Base-by-base conservation (phyloP, 2,113 vertebrate genomes). In the Sisor rabdophorus region DNA sequence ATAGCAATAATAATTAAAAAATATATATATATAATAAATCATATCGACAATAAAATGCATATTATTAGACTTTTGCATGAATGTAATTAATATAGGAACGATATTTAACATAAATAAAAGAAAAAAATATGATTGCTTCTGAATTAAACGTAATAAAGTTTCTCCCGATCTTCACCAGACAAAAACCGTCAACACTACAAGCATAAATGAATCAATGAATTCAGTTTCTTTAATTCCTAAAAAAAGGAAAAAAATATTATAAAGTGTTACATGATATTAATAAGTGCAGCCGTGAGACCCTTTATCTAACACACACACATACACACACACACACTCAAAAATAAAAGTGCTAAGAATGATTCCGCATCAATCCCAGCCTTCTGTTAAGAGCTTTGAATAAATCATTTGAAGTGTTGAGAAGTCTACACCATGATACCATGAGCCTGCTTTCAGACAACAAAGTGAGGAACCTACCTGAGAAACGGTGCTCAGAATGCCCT, bases 401-500 rank as follows among this genome's bases (percentile, higher is more conserved):
- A 28, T 69, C 8, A 11, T 28, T 1, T 30, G 47, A 48, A 17
- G 40, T 47, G 40, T 16, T 28, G 24, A 48, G 24, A 69, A 69
- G 24, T 52, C 47, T 30, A 9, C 11, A 8, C 19, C 6, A n/a
- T 16, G 22, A n/a, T n/a, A n/a, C n/a, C n/a, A n/a, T 50, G 11
- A 24, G 48, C 9, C 13, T 36, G 59, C 28, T 32, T 63, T 36
- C 22, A 48, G 24, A 70, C n/a, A n/a, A 22, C 3, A 22, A 73
- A 36, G 24, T 40, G 48, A 54, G 53, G 3, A 53, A 10, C 30
- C 48, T 1, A 6, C 15, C 68, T 71, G 76, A 47, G 24, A 68
- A 60, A 79, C 50, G 48, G 13, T 80, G 69, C 53, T 50, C 67
- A 65, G 59, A 65, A 69, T 60, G 26, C 79, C 79, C 73, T 80